Percentiles rank a stretch among this genome's conserved stretches.
These are phyloP conservation scores for Planococcus citri DNA, from an alignment of 1,140 invertebrate genomes.

Conservation along the genomic window DNA sequence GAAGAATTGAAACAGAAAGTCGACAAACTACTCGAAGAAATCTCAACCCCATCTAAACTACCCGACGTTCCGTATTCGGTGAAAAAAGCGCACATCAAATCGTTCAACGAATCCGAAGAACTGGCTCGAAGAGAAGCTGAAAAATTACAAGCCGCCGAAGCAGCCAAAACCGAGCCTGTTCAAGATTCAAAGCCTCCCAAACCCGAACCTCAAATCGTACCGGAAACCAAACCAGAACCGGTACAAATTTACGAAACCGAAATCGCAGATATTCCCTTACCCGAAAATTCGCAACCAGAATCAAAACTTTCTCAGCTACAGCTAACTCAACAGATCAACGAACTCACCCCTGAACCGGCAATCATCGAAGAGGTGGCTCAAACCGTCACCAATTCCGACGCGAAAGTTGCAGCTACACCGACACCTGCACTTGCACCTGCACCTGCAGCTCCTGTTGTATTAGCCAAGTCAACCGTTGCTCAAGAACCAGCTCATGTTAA, in stretches of 20 bases:
- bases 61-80: constrained; percentile 25
- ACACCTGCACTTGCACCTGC: neutral
- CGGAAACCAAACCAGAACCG: neutral
- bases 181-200: neutral
- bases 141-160: neutral
- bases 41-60: constrained; percentile 24
- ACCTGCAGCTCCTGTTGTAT: too few relatives aligned
- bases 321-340: too few relatives aligned
- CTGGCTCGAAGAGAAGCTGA: constrained; percentile 22
- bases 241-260: too few relatives aligned
- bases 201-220: neutral
- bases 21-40: constrained; percentile 22
- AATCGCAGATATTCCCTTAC: too few relatives aligned
- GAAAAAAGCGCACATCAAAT: constrained; percentile 21
- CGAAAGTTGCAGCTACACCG: too few relatives aligned
- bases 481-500: too few relatives aligned
- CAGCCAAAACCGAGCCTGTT: neutral
- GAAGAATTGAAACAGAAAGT: constrained; percentile 10
- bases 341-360: too few relatives aligned
- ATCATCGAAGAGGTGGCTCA: too few relatives aligned
- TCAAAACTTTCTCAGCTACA: too few relatives aligned
- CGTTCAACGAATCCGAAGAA: constrained; percentile 24
- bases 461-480: too few relatives aligned
- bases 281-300: too few relatives aligned
- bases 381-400: neutral